phyloP scores from a whole-genome alignment of 2,888 invertebrate species.

The Epinotia bilunana region DNA sequence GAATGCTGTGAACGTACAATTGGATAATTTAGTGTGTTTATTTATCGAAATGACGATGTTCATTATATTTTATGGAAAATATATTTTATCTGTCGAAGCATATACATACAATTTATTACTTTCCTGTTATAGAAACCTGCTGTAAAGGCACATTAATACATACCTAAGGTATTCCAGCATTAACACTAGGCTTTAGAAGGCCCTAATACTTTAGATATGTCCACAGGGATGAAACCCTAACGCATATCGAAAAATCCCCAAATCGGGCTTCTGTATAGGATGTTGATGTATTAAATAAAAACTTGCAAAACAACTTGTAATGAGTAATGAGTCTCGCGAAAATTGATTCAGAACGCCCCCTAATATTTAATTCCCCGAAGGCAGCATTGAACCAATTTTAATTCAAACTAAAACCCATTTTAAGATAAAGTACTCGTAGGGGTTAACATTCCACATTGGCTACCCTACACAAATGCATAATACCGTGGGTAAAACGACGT shows the following conservation, averaged over 20 bases:
- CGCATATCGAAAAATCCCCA: background rate
- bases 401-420: slow-evolving; percentile 29
- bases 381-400: slow-evolving; percentile 21
- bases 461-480: slow-evolving; percentile 15
- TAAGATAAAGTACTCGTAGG: slow-evolving; percentile 9
- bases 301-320: background rate
- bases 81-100: too few species aligned
- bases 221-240: too few species aligned
- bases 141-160: too few species aligned
- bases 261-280: background rate
- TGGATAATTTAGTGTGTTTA: background rate
- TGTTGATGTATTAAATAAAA: background rate
- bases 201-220: too few species aligned
- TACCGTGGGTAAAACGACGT: background rate
- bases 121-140: too few species aligned
- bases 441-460: slow-evolving; percentile 8
- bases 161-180: too few species aligned
- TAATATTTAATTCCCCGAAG: slow-evolving; percentile 8
- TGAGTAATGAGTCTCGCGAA: background rate
- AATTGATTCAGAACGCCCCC: slow-evolving; percentile 5
- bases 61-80: too few species aligned
- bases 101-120: too few species aligned
- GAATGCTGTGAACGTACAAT: background rate
- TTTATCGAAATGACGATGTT: background rate
- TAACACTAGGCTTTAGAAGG: too few species aligned